A percentile compares a stretch with the other conserved stretches of the same genome.
Conservation (phyloP, 1,140 invertebrate species). For the Zaprionus gabonicus region DNA sequence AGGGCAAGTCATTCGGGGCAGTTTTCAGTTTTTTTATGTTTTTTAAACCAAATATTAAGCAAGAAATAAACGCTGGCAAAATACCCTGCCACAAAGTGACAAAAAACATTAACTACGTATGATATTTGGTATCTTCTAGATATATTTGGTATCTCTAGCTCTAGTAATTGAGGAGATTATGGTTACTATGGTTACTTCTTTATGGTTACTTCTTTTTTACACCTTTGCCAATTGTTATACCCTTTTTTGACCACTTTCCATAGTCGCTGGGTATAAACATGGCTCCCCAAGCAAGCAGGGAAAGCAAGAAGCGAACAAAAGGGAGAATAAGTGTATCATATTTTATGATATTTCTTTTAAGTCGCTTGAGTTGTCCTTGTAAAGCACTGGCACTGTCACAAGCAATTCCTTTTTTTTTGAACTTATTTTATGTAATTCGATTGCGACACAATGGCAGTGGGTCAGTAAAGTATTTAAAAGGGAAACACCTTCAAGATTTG, state of each 20-base stretch:
- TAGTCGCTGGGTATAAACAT: not conserved
- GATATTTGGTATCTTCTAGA: no score
- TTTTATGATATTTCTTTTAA: conserved; percentile 41
- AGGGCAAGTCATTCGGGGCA: conserved; percentile 24
- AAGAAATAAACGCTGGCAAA: not conserved
- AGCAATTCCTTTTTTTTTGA: conserved; percentile 2
- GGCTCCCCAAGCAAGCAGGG: not conserved
- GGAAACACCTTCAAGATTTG: not conserved
- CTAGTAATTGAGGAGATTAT: no score
- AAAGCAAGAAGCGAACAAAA: not conserved
- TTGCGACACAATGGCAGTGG: conserved; percentile 21
- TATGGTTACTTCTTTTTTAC: no score
- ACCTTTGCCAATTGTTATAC: not conserved
- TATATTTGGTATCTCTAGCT: no score
- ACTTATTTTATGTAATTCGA: conserved; percentile 30
- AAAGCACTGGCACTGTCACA: conserved; percentile 20
- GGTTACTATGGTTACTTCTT: no score
- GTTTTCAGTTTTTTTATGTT: conserved; percentile 20
- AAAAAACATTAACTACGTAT: not conserved
- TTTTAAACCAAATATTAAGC: not conserved
- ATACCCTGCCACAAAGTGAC: not conserved
- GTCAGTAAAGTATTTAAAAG: not conserved
- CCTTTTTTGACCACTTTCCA: not conserved
- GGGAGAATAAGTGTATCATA: conserved; percentile 27
- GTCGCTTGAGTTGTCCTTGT: conserved; percentile 25